Evolutionary conservation across 2,797 vertebrate species (phyloP), one percentile per base, ranked within the genome.

Genomic region (Ctenopoma kingsleyae): DNA sequence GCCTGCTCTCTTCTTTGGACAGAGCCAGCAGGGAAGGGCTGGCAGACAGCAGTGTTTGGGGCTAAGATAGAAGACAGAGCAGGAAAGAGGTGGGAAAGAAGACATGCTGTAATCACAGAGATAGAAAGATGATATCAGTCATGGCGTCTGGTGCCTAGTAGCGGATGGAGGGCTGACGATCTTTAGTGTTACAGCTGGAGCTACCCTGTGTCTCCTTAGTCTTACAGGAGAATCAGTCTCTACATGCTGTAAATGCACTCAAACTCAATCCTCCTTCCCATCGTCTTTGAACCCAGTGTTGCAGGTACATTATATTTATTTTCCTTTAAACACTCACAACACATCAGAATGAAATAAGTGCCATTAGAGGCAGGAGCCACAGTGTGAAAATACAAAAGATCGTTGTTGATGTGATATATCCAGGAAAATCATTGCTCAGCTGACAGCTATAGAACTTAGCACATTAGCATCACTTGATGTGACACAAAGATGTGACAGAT

Each of bases 121-220:
- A 87, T 81, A 67, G 76, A 83, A 44, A 68, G 76, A 78, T 82
- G 64, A 71, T 81, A 85, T 90, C 80, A 83, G 68, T 89, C 74
- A 76, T 46, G 27, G 67, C 47, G 32, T 74, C 74, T 71, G 56
- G 20, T 65, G 60, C 57, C 53, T 41, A 12, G 40, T 57, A 25
- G 15, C 76, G 67, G 68, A 77, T 56, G 43, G 40, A 50, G 61
- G 65, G 55, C 68, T 71, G 60, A 61, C 76, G 68, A 89, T 89
- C 72, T 78, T 74, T 23, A 46, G 67, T 83, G 86, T 91, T 87
- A 71, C 63, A 82, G 40, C 67, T 65, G 82, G 74, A 84, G 80
- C 84, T 80, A 74, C 64, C 57, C 55, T 47, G 74, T 63, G 68
- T 73, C 77, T 77, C 71, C 75, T 75, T 47, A 38, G 72, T 76